Evolutionary conservation across 23 tunicate species (phyloP).

Genomic region (Oikopleura vanhoeffeni): DNA sequence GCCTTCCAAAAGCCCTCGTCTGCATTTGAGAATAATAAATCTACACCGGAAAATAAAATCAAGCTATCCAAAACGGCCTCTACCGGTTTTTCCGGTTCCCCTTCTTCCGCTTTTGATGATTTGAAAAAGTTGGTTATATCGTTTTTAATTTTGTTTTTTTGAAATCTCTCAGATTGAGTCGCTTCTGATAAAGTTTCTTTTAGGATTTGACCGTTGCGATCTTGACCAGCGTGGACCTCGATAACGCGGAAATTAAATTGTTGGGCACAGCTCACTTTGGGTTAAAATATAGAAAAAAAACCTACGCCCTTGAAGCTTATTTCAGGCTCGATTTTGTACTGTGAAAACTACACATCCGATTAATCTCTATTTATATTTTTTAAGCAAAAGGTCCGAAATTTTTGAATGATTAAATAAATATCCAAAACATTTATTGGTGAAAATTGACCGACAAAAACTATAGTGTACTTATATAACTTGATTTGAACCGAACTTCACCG

Average conservation of each 20-base stretch:
- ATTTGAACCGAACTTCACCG: no score
- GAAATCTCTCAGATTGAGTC: neutral
- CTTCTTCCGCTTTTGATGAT: neutral
- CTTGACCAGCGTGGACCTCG: constrained; percentile 10
- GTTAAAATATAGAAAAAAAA: no score
- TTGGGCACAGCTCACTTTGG: no score
- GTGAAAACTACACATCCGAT: no score
- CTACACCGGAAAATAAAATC: neutral
- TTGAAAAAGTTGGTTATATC: neutral
- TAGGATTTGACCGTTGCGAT: neutral
- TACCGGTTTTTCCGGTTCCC: neutral
- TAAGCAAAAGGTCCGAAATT: no score
- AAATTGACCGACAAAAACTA: no score
- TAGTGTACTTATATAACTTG: no score
- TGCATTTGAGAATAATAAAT: constrained; percentile 1
- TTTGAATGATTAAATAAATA: no score
- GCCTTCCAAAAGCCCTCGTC: neutral
- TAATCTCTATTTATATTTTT: no score
- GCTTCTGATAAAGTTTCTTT: neutral
- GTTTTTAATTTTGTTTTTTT: neutral
- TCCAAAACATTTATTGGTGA: no score
- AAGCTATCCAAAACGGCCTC: neutral
- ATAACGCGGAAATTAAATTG: neutral
- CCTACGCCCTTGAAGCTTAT: no score
- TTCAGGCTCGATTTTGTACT: no score